These are phyloP conservation scores for Actinostola sp. DNA, from an alignment of 92 coral and sea anemone species.

Conservation along the genomic window DNA sequence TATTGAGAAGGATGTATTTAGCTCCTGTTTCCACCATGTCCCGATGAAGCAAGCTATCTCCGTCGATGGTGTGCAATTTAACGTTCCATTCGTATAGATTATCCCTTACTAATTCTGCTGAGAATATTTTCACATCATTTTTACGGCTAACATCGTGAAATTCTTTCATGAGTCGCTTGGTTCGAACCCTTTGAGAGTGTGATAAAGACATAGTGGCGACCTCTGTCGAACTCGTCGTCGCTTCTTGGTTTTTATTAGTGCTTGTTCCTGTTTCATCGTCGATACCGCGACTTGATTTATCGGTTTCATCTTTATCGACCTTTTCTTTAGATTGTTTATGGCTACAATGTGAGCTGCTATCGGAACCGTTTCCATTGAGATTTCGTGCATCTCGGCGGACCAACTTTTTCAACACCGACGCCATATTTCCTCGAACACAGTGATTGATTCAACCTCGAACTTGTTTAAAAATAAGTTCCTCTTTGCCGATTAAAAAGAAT, in stretches of 20 bases:
- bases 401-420: constrained; percentile 82
- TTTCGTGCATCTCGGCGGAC: constrained; percentile 88
- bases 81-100: constrained; percentile 90
- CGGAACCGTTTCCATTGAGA: constrained; percentile 57
- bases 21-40: constrained; percentile 92
- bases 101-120: constrained; percentile 88
- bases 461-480: not conserved
- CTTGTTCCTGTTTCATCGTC: constrained; percentile 24
- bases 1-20: constrained; percentile 78
- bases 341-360: constrained; percentile 29
- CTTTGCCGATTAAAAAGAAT: not conserved
- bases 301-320: constrained; percentile 55
- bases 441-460: not conserved
- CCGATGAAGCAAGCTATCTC: constrained; percentile 82
- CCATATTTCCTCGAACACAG: constrained; percentile 55
- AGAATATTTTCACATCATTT: constrained; percentile 74
- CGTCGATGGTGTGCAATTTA: constrained; percentile 81
- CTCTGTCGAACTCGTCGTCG: constrained; percentile 33
- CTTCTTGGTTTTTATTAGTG: constrained; percentile 18
- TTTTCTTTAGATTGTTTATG: constrained; percentile 66
- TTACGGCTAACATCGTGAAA: constrained; percentile 81
- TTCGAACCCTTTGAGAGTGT: constrained; percentile 81
- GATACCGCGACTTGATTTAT: constrained; percentile 26
- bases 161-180: constrained; percentile 88
- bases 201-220: constrained; percentile 75